Conservation (phyloP, 2,113 vertebrate genomes). For the Erinaceus europaeus region DNA sequence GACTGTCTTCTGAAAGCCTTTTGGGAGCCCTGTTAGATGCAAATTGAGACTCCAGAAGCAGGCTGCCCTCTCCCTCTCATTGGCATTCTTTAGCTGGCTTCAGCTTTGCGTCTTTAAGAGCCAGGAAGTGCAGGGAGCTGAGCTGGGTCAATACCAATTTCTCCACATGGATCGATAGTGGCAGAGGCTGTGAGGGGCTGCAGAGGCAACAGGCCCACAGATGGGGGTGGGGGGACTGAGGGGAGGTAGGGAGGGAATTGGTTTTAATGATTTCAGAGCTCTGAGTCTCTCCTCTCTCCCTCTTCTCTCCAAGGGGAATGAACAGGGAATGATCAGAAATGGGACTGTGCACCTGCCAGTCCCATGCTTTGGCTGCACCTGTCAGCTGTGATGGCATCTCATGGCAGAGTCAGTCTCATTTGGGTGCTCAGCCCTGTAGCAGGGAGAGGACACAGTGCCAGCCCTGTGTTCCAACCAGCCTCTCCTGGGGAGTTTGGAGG, state of each 20-base stretch:
- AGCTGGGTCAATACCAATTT: conserved; percentile 88
- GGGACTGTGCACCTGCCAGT: conserved; percentile 46
- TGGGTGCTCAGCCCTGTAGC: too few species aligned
- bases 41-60: neutral
- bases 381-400: conserved; percentile 71
- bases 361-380: conserved; percentile 61
- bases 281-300: conserved; percentile 72
- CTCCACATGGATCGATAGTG: conserved; percentile 85
- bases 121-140: conserved; percentile 77
- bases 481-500: neutral
- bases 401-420: conserved; percentile 42
- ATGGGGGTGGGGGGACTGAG: conserved; percentile 73
- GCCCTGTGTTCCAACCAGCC: neutral
- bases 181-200: conserved; percentile 43
- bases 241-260: conserved; percentile 76
- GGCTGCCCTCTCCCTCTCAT: neutral
- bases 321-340: conserved; percentile 66
- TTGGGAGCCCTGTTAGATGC: neutral
- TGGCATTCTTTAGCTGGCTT: too few species aligned
- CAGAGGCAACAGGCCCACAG: too few species aligned
- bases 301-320: conserved; percentile 77
- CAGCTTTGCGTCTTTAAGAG: conserved; percentile 86
- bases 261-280: conserved; percentile 83
- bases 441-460: neutral
- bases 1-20: neutral